Conservation (phyloP, 2,888 invertebrate species). For the Parelbella ahira region DNA sequence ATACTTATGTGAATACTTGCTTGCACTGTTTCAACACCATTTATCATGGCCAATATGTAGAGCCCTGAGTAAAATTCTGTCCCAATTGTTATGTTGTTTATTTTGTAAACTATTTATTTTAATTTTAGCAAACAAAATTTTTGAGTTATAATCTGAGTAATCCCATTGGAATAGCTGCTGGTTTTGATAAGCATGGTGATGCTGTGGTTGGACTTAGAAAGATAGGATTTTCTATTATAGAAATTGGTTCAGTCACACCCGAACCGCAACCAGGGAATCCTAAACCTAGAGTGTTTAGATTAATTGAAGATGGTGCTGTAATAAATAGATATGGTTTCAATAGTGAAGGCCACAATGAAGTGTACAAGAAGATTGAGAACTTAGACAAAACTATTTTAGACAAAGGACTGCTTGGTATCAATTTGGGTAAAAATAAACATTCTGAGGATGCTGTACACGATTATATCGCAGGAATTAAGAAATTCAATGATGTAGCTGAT, state of each 20-base stretch:
- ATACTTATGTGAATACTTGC: no score
- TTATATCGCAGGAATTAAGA: conserved; percentile 91
- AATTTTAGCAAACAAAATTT: conserved; percentile 84
- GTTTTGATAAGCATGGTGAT: conserved; percentile 98
- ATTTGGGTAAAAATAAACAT: conserved; percentile 97
- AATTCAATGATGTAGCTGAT: conserved; percentile 92
- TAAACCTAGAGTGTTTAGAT: conserved; percentile 94
- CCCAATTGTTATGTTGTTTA: no score
- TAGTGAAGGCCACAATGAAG: conserved; percentile 93
- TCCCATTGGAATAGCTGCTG: conserved; percentile 98
- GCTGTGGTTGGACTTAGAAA: conserved; percentile 89
- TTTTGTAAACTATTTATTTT: no score
- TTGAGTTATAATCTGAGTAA: conserved; percentile 88
- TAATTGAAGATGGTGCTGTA: conserved; percentile 91
- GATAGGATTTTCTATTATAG: conserved; percentile 96
- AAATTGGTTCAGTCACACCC: conserved; percentile 98
- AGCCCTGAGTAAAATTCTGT: no score
- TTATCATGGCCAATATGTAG: no score
- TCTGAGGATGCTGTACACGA: conserved; percentile 88
- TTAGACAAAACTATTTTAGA: conserved; percentile 77
- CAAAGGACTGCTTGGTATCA: conserved; percentile 90
- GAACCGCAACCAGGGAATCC: conserved; percentile 95
- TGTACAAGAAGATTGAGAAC: conserved; percentile 83
- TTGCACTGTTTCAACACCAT: no score
- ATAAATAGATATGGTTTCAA: conserved; percentile 96